Evolutionary conservation across 2,797 vertebrate species (phyloP), one percentile per base, ranked within the genome.

Genomic region (Crenichthys baileyi): DNA sequence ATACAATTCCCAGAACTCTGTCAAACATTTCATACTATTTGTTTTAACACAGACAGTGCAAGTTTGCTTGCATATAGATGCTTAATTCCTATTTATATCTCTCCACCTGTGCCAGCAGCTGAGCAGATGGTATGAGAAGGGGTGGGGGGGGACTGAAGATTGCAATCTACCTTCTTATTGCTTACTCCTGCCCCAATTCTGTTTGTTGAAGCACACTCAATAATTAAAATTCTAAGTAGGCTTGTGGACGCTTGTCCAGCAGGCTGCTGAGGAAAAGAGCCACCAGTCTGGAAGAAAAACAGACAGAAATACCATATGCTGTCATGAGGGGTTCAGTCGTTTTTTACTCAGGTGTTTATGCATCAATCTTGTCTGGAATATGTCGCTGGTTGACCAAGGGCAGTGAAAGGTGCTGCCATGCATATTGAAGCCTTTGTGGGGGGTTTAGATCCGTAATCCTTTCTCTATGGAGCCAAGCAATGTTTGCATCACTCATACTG

Each of bases 211-310:
- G 83, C 79, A 50, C 77, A 83, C 88, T 83, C 77, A 89, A 89
- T 90, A 92, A 94, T 92, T 90, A 86, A 88, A 92, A 87, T 79
- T 87, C 79, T 88, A 77, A 51, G 53, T 76, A 70, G 87, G 81
- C 70, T 79, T 72, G 79, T 76, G 75, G 73, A 86, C 79, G 67
- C 74, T 70, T 79, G 83, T 83, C 56, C 68, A 80, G 67, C 1
- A 31, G 79, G 70, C 75, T 87, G 83, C 84, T 80, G 83, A 77
- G 76, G 72, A 67, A 81, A 78, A 58, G 70, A 80, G 77, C 77
- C 74, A 53, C 67, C 39, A 53, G 58, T 56, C 61, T 72, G 39
- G 41, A 79, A 50, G 39, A 60, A 44, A 20, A 73, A 61, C 77
- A 63, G 13, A 73, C 58, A 76, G 39, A 75, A 18, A 75, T 39